phyloP scores from a whole-genome alignment of 2,797 vertebrate genomes.

The Astyanax mexicanus region DNA sequence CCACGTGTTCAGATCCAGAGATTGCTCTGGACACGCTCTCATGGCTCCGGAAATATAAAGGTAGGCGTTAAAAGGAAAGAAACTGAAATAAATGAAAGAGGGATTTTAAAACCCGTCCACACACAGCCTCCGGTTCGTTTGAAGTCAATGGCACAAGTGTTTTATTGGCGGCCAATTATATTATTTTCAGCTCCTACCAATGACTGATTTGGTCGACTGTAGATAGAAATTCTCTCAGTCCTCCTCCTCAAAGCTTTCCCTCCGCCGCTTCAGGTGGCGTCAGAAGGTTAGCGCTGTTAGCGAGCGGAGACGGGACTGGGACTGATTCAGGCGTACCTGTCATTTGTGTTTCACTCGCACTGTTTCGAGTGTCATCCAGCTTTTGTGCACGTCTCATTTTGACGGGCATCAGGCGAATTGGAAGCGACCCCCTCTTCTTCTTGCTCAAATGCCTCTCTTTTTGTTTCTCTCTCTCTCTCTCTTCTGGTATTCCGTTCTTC shows the following conservation, averaged over 20 bases:
- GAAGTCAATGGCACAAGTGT: constrained; percentile 28
- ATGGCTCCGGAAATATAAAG: not conserved
- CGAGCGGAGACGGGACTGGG: not conserved
- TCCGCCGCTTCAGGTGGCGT: not conserved
- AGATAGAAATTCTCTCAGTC: constrained; percentile 3
- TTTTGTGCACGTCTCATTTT: not conserved
- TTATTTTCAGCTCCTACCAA: constrained; percentile 2
- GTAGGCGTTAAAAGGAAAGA: not conserved
- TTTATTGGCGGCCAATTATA: constrained; percentile 30
- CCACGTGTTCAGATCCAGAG: not conserved
- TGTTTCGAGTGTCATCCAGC: not conserved
- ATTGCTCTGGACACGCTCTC: not conserved
- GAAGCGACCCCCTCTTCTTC: too few species aligned
- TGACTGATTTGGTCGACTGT: not conserved
- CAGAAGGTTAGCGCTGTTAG: constrained; percentile 17
- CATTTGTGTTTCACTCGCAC: not conserved
- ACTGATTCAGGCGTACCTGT: not conserved
- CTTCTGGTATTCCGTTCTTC: not conserved
- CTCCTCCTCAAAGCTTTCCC: not conserved
- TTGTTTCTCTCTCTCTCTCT: not conserved
- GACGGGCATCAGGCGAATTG: not conserved
- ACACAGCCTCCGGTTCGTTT: not conserved
- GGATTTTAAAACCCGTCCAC: not conserved
- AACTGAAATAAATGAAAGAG: not conserved
- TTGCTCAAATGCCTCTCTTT: too few species aligned